These are phyloP conservation scores for Micronisus gabar DNA, from an alignment of 2,113 vertebrate species.

Conservation along the genomic window DNA sequence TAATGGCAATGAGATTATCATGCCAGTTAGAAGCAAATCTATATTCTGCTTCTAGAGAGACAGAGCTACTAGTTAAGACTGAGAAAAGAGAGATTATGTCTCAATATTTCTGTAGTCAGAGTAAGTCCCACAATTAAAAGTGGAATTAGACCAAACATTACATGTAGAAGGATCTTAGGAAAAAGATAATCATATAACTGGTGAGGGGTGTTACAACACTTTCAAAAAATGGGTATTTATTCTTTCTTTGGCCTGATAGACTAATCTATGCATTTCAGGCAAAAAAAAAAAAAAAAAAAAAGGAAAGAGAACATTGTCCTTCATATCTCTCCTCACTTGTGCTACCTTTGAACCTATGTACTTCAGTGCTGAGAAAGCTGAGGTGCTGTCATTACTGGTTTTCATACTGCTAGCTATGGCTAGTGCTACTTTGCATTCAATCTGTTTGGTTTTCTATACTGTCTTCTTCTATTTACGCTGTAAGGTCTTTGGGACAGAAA, in stretches of 20 bases:
- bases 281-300: background rate
- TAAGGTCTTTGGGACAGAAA: background rate
- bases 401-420: background rate
- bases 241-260: background rate
- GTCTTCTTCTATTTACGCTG: background rate
- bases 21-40: background rate
- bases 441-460: background rate
- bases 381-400: background rate
- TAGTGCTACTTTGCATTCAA: background rate
- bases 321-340: background rate
- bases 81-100: background rate
- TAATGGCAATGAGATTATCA: background rate
- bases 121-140: background rate
- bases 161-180: background rate
- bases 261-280: background rate
- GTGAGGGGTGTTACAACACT: background rate
- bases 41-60: background rate
- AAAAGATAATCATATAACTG: background rate
- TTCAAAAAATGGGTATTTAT: background rate
- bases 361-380: background rate
- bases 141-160: background rate
- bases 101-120: background rate
- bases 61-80: background rate
- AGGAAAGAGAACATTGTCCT: background rate
- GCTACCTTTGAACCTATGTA: background rate